Evolutionary conservation across 2,113 vertebrate species (phyloP), one percentile per base, ranked within the genome.

Genomic region (Phalacrocorax brasilianus): DNA sequence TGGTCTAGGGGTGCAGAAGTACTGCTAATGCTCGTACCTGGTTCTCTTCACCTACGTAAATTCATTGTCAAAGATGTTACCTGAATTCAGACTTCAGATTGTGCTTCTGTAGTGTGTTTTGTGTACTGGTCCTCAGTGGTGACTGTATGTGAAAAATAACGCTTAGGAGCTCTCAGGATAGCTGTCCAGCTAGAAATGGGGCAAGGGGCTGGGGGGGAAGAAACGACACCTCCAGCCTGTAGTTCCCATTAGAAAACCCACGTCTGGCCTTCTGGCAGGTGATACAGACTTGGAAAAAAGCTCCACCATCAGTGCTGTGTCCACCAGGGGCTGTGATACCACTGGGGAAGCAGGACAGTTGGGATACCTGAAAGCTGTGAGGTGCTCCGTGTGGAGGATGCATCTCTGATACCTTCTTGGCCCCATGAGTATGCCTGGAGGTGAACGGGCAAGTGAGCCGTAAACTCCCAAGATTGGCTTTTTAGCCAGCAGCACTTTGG

Each of bases 261-360:
- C 26, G 14, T 62, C 23, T 91, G 63, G 15, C 59, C 9, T 50
- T 77, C 42, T 89, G 56, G 45, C 10, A 55, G 7, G 6, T 55
- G 30, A 62, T 40, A 12, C 1, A 58, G 49, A 61, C 42, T 12
- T 0, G 0, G 42, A 30, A 42, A 80, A 58, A 81, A 70, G 6
- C 5, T 55, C 11, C 11, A 19, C 8, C 12, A 11, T n/a, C 0
- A 0, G 16, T 7, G 8, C 18, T 52, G 18, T 56, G 26, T 59
- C 58, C 40, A 15, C 12, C 13, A 32, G 18, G 14, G 50, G 5
- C 74, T 79, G 18, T 50, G 23, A 35, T 73, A 53, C 21, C 17
- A 8, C 61, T n/a, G 15, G 0, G 1, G 11, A 21, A 62, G 42
- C 56, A 63, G 32, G 78, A 47, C 22, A 49, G 27, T 10, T 0